phyloP scores from a whole-genome alignment of 2,888 invertebrate genomes.

The Trisateles emortualis region DNA sequence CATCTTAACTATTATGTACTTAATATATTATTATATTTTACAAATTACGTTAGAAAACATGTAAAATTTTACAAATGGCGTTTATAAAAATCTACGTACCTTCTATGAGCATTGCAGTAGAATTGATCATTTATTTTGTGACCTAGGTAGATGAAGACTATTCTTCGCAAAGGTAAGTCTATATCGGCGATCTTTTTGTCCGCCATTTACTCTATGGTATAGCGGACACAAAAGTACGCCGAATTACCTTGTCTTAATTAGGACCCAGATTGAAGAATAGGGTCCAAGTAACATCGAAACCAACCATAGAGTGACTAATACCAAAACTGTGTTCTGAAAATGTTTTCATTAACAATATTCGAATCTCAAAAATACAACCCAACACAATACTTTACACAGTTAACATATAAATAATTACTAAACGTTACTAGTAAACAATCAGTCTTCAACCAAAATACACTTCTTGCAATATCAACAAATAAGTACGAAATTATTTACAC shows the following conservation, averaged over 20 bases:
- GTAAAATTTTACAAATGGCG: conserved; percentile 49
- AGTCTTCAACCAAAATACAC: conserved; percentile 83
- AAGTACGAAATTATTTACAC: conserved; percentile 63
- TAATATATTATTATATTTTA: conserved; percentile 47
- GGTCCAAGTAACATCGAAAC: neutral
- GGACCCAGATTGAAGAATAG: neutral
- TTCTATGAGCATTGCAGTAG: conserved; percentile 24
- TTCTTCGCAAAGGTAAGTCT: neutral
- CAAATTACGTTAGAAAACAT: conserved; percentile 50
- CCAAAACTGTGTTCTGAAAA: too few relatives aligned
- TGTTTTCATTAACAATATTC: too few relatives aligned
- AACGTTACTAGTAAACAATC: conserved; percentile 70
- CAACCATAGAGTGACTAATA: too few relatives aligned
- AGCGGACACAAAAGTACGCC: too few relatives aligned
- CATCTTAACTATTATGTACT: conserved; percentile 50
- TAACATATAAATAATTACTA: conserved; percentile 35
- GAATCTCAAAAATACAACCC: conserved; percentile 3
- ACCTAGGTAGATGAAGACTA: neutral
- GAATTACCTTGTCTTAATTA: too few relatives aligned
- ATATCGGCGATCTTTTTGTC: neutral
- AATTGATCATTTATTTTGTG: neutral
- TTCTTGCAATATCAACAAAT: conserved; percentile 63
- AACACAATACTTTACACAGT: conserved; percentile 17
- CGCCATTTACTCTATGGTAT: neutral
- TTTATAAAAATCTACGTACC: conserved; percentile 46